A percentile compares a stretch with the other conserved stretches of the same genome.
Conservation (phyloP, 2,888 invertebrate species). For the Euphydryas editha region DNA sequence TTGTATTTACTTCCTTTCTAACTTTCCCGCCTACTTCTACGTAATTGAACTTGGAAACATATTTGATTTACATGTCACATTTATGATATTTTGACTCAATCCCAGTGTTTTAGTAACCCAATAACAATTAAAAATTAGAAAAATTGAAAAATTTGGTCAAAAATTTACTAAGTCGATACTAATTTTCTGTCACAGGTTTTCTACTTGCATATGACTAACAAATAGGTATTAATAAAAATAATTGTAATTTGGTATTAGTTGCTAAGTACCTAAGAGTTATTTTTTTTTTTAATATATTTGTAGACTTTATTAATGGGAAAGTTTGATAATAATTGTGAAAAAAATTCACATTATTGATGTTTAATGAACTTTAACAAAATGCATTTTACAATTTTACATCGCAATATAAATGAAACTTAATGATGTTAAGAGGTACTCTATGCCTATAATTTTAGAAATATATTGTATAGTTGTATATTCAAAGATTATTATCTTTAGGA, state of each 20-base stretch:
- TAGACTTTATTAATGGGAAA: neutral
- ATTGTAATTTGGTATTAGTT: slow-evolving; percentile 7
- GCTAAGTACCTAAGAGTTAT: slow-evolving; percentile 9
- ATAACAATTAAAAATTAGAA: too few species aligned
- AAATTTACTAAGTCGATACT: neutral
- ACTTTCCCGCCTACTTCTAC: too few species aligned
- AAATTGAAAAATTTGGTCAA: neutral
- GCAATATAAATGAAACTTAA: slow-evolving; percentile 1
- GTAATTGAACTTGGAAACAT: too few species aligned
- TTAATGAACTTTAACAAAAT: neutral
- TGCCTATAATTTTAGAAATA: neutral
- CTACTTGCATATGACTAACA: neutral
- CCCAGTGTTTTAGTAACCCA: too few species aligned
- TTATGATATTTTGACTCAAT: too few species aligned
- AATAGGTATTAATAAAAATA: neutral
- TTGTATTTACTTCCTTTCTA: too few species aligned
- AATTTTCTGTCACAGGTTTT: neutral
- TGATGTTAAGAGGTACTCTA: neutral
- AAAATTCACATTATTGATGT: neutral
- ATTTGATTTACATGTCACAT: too few species aligned
- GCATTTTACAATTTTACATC: slow-evolving; percentile 6
- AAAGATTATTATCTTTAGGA: neutral
- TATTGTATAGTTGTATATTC: neutral
- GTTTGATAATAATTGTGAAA: neutral
- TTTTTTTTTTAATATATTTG: neutral